Conservation (phyloP, 2,113 vertebrate genomes). For the Chinchilla lanigera region DNA sequence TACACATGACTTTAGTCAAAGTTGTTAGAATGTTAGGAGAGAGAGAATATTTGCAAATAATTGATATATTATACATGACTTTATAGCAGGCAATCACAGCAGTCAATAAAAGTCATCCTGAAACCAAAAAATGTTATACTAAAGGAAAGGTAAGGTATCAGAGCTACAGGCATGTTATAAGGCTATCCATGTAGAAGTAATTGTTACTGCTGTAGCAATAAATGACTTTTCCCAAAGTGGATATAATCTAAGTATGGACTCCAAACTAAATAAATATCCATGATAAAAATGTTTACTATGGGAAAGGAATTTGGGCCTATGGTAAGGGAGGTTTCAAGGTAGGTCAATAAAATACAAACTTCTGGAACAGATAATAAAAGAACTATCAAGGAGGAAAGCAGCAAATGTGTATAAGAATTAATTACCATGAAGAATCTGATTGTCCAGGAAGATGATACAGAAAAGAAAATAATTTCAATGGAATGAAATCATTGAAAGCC, state of each 20-base stretch:
- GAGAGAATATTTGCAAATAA: too few relatives aligned
- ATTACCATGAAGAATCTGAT: neutral
- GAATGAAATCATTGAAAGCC: neutral
- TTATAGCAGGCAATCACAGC: neutral
- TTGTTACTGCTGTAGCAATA: conserved; percentile 3
- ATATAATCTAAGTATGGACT: neutral
- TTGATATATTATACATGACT: too few relatives aligned
- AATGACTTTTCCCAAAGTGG: conserved; percentile 12
- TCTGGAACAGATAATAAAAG: neutral
- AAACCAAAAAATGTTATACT: conserved; percentile 7
- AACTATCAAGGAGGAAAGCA: neutral
- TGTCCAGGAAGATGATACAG: neutral
- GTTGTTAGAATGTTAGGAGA: too few relatives aligned
- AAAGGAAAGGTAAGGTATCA: conserved; percentile 16
- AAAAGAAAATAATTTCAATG: neutral
- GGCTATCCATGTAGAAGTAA: neutral
- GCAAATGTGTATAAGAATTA: neutral
- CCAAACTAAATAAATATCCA: conserved; percentile 11
- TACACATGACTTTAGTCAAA: too few relatives aligned
- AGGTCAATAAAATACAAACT: conserved; percentile 19
- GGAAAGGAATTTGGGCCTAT: neutral
- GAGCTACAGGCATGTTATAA: neutral
- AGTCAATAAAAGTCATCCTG: conserved; percentile 2
- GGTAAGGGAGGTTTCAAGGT: neutral
- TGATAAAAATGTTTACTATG: conserved; percentile 8